A percentile compares a stretch with the other conserved stretches of the same genome.
phyloP scores from a whole-genome alignment of 2,797 vertebrate genomes.

The Lutjanus campechanus region DNA sequence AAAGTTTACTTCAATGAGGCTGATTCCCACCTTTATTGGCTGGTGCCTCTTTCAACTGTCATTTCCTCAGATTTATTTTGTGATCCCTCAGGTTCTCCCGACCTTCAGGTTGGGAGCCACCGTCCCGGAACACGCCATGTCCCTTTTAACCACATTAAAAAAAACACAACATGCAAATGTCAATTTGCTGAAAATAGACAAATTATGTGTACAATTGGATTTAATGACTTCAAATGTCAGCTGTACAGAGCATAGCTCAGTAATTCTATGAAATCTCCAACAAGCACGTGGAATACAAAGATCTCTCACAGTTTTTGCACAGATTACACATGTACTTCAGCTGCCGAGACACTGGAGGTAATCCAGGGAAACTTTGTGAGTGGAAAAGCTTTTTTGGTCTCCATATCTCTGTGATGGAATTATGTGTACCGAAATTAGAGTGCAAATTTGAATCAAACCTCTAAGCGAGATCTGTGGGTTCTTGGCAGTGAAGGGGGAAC shows the following conservation, averaged over 20 bases:
- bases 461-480: slow-evolving; percentile 74
- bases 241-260: slow-evolving; percentile 5
- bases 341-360: slow-evolving; percentile 52
- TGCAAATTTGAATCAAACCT: slow-evolving; percentile 73
- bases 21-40: no score
- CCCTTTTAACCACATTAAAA: background rate
- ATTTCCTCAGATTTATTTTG: background rate
- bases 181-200: slow-evolving; percentile 15
- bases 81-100: background rate
- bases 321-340: slow-evolving; percentile 58
- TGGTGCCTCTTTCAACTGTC: background rate
- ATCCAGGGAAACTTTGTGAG: slow-evolving; percentile 63
- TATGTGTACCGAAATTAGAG: slow-evolving; percentile 73
- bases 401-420: slow-evolving; percentile 64
- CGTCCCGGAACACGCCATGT: background rate
- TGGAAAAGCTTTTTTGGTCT: slow-evolving; percentile 45
- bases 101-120: background rate
- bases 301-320: slow-evolving; percentile 16
- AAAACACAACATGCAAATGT: background rate
- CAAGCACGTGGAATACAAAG: slow-evolving; percentile 18
- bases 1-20: no score
- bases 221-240: slow-evolving; percentile 5
- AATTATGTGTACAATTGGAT: slow-evolving; percentile 8
- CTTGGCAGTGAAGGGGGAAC: slow-evolving; percentile 70
- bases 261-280: slow-evolving; percentile 36